Percentiles rank a stretch among this genome's conserved stretches.
phyloP scores from a whole-genome alignment of 2,797 vertebrate species.

The Coluber constrictor region DNA sequence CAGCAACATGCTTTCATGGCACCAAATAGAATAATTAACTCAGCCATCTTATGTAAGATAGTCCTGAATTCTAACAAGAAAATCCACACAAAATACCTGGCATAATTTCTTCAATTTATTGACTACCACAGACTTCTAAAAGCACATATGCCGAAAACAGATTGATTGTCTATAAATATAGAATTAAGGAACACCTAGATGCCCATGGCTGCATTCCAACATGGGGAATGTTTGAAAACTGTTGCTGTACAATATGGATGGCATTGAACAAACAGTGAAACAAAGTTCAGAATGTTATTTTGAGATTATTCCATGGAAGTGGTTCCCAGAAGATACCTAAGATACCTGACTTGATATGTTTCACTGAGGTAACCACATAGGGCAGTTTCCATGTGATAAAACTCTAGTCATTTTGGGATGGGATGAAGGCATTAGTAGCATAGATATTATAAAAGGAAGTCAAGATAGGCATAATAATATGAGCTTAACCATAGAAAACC shows the following conservation, averaged over 20 bases:
- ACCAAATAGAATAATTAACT: neutral
- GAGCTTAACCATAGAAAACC: neutral
- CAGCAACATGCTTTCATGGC: neutral
- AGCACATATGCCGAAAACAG: neutral
- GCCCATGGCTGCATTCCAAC: neutral
- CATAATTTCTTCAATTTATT: neutral
- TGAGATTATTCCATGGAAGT: neutral
- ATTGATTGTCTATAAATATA: neutral
- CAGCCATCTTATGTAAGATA: neutral
- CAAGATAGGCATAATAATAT: neutral
- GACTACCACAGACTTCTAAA: neutral
- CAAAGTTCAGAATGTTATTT: neutral
- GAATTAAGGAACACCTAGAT: neutral
- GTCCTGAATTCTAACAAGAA: neutral
- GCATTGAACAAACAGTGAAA: neutral
- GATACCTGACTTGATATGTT: neutral
- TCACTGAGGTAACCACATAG: too few species aligned
- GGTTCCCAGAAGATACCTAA: neutral
- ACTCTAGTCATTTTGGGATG: neutral
- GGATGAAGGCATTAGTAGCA: neutral
- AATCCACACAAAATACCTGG: neutral
- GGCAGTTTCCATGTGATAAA: neutral
- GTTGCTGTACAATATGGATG: neutral
- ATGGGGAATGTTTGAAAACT: neutral
- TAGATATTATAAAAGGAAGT: neutral